These are phyloP conservation scores for Diogma glabrata DNA, from an alignment of 2,888 invertebrate genomes.

Conservation along the genomic window DNA sequence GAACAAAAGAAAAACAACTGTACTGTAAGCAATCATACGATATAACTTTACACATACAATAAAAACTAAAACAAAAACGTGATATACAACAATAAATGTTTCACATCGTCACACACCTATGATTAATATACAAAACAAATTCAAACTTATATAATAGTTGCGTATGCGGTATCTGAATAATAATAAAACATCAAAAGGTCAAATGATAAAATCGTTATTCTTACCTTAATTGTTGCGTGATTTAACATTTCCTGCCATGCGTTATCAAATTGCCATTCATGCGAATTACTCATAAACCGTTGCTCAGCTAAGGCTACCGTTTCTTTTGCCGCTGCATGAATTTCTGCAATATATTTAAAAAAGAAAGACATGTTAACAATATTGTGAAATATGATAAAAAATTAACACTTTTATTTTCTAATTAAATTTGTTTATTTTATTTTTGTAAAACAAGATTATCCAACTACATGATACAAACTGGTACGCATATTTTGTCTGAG, in stretches of 20 bases:
- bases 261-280: conserved; percentile 69
- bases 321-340: conserved; percentile 88
- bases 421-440: neutral
- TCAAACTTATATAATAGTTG: neutral
- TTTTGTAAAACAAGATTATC: conserved; percentile 4
- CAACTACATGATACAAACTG: too few relatives aligned
- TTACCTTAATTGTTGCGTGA: conserved; percentile 84
- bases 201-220: conserved; percentile 16
- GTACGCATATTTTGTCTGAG: too few relatives aligned
- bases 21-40: too few relatives aligned
- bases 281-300: conserved; percentile 42
- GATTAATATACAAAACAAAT: too few relatives aligned
- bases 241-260: conserved; percentile 97
- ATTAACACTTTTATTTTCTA: neutral
- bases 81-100: neutral
- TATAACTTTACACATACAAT: too few relatives aligned
- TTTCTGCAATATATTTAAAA: conserved; percentile 37
- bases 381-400: too few relatives aligned
- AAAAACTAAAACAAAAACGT: conserved; percentile 1
- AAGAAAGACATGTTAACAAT: too few relatives aligned
- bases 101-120: too few relatives aligned
- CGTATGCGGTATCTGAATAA: neutral
- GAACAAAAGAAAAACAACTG: too few relatives aligned
- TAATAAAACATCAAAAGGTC: conserved; percentile 5
- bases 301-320: conserved; percentile 85